phyloP scores from a whole-genome alignment of 2,113 vertebrate genomes.

The Pelecanus crispus region DNA sequence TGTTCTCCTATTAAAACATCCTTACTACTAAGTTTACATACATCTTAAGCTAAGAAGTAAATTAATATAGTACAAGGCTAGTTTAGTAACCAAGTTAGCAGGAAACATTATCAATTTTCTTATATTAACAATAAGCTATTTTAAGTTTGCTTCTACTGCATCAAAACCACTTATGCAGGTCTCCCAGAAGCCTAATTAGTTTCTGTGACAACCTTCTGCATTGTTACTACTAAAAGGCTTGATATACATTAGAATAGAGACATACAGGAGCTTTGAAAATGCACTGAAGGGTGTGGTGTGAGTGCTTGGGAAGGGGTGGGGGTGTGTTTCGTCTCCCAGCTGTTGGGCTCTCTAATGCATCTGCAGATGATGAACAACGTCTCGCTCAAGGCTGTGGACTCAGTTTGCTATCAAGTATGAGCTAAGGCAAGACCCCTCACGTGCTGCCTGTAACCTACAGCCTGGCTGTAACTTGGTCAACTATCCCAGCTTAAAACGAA shows the following conservation, averaged over 20 bases:
- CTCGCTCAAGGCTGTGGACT: background rate
- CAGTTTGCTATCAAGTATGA: background rate
- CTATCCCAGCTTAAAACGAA: background rate
- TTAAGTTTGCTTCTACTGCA: background rate
- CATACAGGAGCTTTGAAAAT: background rate
- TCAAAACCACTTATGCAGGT: background rate
- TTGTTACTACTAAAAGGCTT: background rate
- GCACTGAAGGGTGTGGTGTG: accelerated
- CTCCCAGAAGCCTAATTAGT: background rate
- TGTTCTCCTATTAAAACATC: background rate
- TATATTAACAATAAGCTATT: background rate
- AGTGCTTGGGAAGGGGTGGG: background rate
- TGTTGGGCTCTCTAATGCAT: background rate
- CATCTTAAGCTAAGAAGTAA: background rate
- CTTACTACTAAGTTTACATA: background rate
- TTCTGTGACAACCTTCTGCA: background rate
- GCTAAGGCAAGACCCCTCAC: background rate
- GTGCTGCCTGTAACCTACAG: background rate
- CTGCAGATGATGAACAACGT: background rate
- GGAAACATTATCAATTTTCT: background rate
- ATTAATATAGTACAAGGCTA: background rate
- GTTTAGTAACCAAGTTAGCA: background rate
- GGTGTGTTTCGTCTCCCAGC: background rate
- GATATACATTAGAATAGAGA: background rate
- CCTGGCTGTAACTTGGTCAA: background rate